Evolutionary conservation across 2,888 invertebrate species (phyloP).

Genomic region (Orthosia gothica): DNA sequence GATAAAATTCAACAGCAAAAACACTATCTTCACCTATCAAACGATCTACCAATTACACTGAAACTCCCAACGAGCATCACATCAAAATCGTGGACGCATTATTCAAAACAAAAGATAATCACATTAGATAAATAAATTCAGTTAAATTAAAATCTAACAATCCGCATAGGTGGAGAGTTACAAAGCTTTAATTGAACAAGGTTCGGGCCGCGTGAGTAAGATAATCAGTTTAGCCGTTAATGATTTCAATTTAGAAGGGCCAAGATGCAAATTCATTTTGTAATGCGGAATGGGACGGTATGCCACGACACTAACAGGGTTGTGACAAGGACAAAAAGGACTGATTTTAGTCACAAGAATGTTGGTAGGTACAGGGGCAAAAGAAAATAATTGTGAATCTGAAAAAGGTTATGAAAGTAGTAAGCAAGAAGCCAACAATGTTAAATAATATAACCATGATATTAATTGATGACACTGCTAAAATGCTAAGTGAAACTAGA

Average conservation of each 20-base stretch:
- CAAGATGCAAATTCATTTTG: slow-evolving; percentile 87
- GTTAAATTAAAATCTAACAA: slow-evolving; percentile 82
- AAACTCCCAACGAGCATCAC: slow-evolving; percentile 19
- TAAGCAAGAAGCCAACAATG: background rate
- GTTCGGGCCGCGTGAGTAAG: slow-evolving; percentile 88
- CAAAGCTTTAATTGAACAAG: slow-evolving; percentile 89
- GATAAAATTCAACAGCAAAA: background rate
- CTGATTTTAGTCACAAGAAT: background rate
- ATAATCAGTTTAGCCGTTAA: slow-evolving; percentile 88
- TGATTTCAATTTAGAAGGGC: slow-evolving; percentile 90
- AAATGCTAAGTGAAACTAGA: background rate
- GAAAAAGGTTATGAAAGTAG: background rate
- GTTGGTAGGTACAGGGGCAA: no score
- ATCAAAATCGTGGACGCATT: slow-evolving; percentile 67
- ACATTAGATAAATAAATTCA: slow-evolving; percentile 66
- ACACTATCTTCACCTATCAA: background rate
- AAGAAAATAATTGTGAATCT: background rate
- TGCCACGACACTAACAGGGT: slow-evolving; percentile 70
- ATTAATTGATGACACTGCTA: background rate
- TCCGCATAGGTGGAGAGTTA: slow-evolving; percentile 87
- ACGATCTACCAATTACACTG: slow-evolving; percentile 15
- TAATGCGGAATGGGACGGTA: slow-evolving; percentile 78
- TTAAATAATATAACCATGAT: background rate
- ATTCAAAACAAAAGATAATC: slow-evolving; percentile 68
- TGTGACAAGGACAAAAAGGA: slow-evolving; percentile 23